phyloP scores from a whole-genome alignment of 2,113 vertebrate species.

The Gila orcuttii region DNA sequence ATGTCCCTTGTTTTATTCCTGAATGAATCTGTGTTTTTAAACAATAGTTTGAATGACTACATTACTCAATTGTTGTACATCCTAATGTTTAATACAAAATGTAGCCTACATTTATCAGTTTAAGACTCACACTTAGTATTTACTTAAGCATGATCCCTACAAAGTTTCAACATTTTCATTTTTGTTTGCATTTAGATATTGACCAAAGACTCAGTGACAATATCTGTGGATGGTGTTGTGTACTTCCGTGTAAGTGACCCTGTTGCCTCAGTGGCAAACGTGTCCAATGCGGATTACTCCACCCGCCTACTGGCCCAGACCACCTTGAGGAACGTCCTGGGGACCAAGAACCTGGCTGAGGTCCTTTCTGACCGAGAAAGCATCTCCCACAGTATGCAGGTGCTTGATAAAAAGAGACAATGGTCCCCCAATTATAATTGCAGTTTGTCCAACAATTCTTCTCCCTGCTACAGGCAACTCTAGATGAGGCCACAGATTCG shows the following conservation, averaged over 20 bases:
- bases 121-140: background rate
- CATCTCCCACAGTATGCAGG: conserved; percentile 87
- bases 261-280: conserved; percentile 84
- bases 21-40: background rate
- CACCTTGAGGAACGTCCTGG: conserved; percentile 85
- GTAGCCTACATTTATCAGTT: background rate
- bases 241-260: conserved; percentile 85
- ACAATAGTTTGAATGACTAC: background rate
- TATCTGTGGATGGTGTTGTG: conserved; percentile 85
- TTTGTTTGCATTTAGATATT: conserved; percentile 75
- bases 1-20: background rate
- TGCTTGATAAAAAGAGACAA: conserved; percentile 47
- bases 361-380: conserved; percentile 84
- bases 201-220: conserved; percentile 87
- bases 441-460: background rate
- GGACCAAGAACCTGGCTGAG: conserved; percentile 85
- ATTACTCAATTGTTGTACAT: background rate
- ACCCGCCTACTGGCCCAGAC: conserved; percentile 86
- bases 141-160: background rate
- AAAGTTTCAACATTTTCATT: background rate
- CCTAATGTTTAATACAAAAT: background rate
- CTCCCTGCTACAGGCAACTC: conserved; percentile 66
- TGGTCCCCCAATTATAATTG: background rate
- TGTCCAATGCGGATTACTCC: conserved; percentile 80
- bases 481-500: conserved; percentile 80